A percentile compares a stretch with the other conserved stretches of the same genome.
phyloP scores from a whole-genome alignment of 2,888 invertebrate species.

The Venusia cambrica region DNA sequence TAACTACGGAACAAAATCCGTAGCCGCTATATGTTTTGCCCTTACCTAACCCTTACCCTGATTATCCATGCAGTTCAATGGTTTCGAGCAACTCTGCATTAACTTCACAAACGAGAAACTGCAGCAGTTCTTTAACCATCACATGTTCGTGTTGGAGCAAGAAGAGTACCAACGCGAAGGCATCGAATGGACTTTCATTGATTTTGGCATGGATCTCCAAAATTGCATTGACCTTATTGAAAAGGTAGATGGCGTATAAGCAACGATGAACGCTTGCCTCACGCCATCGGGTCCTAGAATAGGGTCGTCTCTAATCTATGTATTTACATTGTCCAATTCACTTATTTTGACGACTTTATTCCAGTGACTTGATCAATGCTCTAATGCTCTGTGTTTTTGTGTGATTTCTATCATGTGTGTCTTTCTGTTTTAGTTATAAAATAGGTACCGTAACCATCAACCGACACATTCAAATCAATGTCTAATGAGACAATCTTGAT shows the following conservation, averaged over 20 bases:
- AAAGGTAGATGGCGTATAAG: slow-evolving; percentile 87
- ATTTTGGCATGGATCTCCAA: slow-evolving; percentile 98
- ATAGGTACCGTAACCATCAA: slow-evolving; percentile 20
- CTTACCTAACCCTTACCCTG: slow-evolving; percentile 57
- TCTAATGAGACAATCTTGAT: slow-evolving; percentile 37
- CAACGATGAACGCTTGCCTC: slow-evolving; percentile 75
- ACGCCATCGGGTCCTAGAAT: slow-evolving; percentile 64
- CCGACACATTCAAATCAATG: slow-evolving; percentile 27
- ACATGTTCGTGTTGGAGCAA: slow-evolving; percentile 99
- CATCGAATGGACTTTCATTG: slow-evolving; percentile 97
- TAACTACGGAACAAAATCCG: slow-evolving; percentile 71
- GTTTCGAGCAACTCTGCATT: slow-evolving; percentile 98
- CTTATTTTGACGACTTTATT: slow-evolving; percentile 43
- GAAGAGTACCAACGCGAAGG: slow-evolving; percentile 97
- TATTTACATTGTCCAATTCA: slow-evolving; percentile 9
- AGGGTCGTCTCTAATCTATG: slow-evolving; percentile 33
- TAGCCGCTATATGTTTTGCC: slow-evolving; percentile 46
- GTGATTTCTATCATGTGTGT: slow-evolving; percentile 54
- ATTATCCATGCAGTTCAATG: slow-evolving; percentile 89
- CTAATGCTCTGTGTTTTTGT: slow-evolving; percentile 52
- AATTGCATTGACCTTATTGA: slow-evolving; percentile 97
- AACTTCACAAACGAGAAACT: slow-evolving; percentile 99
- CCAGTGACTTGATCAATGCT: slow-evolving; percentile 64
- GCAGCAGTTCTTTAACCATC: slow-evolving; percentile 99
- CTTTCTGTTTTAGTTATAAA: slow-evolving; percentile 30